Base-by-base conservation (phyloP, 1,140 invertebrate genomes). In the Ephestia elutella region DNA sequence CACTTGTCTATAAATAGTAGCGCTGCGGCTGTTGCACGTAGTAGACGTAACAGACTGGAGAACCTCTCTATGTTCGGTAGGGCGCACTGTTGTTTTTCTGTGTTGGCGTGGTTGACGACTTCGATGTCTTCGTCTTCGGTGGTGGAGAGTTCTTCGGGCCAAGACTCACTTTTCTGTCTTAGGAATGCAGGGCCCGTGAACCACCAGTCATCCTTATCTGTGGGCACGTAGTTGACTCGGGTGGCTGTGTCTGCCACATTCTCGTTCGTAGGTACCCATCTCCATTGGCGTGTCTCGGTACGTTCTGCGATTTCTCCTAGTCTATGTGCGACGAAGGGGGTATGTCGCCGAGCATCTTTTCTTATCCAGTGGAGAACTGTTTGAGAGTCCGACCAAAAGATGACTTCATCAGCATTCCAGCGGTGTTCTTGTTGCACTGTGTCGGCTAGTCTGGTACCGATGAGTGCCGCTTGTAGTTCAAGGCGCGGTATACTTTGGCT, bases 241-340 rank as follows among this genome's bases (percentile, higher is more conserved):
- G 73, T 76, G 0, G 71, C 75, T 11, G 59, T 70, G 48, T 81
- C 78, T 0, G 72, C 70, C 9, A 65, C 57, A 38, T 78, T 77
- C 0, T 54, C 2, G 5, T 53, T 49, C 2, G 68, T 67, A 0
- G 75, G 72, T 5, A 80, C 17, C 74, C 78, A 78, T 8, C 63
- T 51, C 71, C 73, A 75, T 53, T 67, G 25, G 8, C 25, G 3
- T 3, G 8, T 8, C 3, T 28, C 8, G 49, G 71, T 71, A 0
- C 68, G 10, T 15, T 80, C 63, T 9, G 77, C 74, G 11, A 90
- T 90, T 63, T 82, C 67, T 0, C 62, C 63, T 0, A 89, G 56
- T 11, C 83, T 55, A 58, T 86, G 79, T 0, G 79, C 71, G 0
- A 90, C 80, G 62, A 78, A 90, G 0, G 73, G 59, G 49, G 74